Evolutionary conservation across 1,140 invertebrate genomes (phyloP), one percentile per base, ranked within the genome.

Genomic region (Laupala kohalensis): DNA sequence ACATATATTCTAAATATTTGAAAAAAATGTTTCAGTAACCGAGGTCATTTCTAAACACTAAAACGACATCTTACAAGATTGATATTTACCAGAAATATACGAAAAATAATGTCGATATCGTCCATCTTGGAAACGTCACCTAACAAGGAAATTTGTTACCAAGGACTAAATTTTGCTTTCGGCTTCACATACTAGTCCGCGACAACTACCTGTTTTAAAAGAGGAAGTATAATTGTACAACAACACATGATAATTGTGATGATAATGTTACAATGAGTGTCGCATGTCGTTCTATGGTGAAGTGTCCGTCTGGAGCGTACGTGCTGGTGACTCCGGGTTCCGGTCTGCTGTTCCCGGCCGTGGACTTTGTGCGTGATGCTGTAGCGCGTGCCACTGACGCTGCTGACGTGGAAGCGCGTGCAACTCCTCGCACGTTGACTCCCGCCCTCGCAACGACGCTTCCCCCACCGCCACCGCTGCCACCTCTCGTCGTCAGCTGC

Each of bases 221-320:
- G n/a, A 62, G n/a, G 13, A 13, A 1, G n/a, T n/a, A n/a, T 62
- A 15, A 62, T 62, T n/a, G n/a, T 3, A 3, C 53, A 15, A n/a
- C 53, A 13, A 13, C 13, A 62, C 13, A 62, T 62, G n/a, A 2
- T 2, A 62, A 62, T 13, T 3, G n/a, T 13, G 53, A 62, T 2
- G 13, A n/a, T 15, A 2, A 3, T 15, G 0, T n/a, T 15, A 19
- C 4, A 13, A 23, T 5, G 5, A 23, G 63, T 23, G 5, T 6
- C 63, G n/a, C 0, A 25, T 19, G 23, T n/a, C 15, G 9, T 6
- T 19, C 19, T 4, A 26, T 67, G 19, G 6, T 30, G 63, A 25
- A 72, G 83, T 91, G 37, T 75, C 83, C 69, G 79, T 90, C 53
- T 83, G 86, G 75, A 81, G 26, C 26, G 64, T 82, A 83, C 74